Evolutionary conservation across 2,113 vertebrate genomes (phyloP), one percentile per base, ranked within the genome.

Genomic region (Platichthys stellatus): DNA sequence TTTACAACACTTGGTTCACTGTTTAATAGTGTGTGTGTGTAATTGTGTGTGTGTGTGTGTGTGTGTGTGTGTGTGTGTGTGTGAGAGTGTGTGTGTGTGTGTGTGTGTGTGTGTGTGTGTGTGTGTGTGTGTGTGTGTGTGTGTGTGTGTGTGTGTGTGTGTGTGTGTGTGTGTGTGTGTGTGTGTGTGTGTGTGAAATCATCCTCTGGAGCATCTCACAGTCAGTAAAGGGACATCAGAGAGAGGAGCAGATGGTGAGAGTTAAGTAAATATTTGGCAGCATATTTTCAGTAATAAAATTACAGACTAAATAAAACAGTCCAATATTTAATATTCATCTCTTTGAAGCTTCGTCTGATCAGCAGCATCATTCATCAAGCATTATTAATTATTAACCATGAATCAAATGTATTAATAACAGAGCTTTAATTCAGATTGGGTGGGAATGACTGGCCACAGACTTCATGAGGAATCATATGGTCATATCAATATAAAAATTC

Each of bases 1-100:
- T 81, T 88, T 80, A 76, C 86, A 87, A 83, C 84, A 78, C 18
- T 18, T 51, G 4, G 4, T 51, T 17, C 47, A 51, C 47, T 51
- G 47, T 51, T 51, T 17, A 47, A 17, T 47, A 13, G 45, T 47
- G 13, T 47, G 31, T 31, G 28, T 31, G n/a, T n/a, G n/a, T n/a
- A n/a, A n/a, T n/a, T 13, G 43, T 45, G 43, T 45, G 43, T 45
- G 43, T 45, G 43, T 49, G 45, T 49, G 45, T 49, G 45, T 49
- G 45, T 47, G 45, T 47, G 47, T 68, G 79, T 83, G 77, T 60
- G 77, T 47, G 45, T 47, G 45, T 47, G 45, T 47, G 45, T 47
- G 15, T 15, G 11, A 15, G 45, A 15, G 43, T 11, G 14, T 14
- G 11, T 13, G 43, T 45, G 43, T 45, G 43, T 45, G 43, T 45